phyloP scores from a whole-genome alignment of 2,797 vertebrate species.

The Phalanger gymnotis region DNA sequence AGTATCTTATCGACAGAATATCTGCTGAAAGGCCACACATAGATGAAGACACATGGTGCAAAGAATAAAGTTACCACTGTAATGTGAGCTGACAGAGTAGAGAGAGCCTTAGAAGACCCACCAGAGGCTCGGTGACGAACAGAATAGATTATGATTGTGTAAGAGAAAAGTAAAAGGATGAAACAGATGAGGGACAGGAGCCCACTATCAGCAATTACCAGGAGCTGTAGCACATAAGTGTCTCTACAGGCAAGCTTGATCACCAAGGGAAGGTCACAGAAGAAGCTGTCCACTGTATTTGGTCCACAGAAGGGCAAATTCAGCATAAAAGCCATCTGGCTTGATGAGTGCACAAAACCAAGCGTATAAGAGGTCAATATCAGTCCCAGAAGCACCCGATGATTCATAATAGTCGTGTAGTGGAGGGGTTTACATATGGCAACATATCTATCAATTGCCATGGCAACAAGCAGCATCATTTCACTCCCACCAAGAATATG shows the following conservation, averaged over 20 bases:
- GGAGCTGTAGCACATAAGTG: conserved; percentile 37
- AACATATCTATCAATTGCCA: conserved; percentile 66
- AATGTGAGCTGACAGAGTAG: conserved; percentile 62
- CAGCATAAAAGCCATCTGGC: conserved; percentile 62
- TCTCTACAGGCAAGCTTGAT: conserved; percentile 62
- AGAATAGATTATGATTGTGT: conserved; percentile 25
- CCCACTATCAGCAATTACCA: conserved; percentile 61
- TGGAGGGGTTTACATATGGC: conserved; percentile 66
- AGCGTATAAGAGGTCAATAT: conserved; percentile 28
- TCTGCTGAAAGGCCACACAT: conserved; percentile 37
- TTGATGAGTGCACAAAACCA: conserved; percentile 43
- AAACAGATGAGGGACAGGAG: conserved; percentile 59
- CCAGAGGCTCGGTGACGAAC: neutral
- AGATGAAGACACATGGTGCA: conserved; percentile 57
- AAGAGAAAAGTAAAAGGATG: conserved; percentile 56
- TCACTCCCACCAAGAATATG: conserved; percentile 54
- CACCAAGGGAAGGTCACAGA: conserved; percentile 63
- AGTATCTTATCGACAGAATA: conserved; percentile 61
- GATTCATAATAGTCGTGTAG: conserved; percentile 57
- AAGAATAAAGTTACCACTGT: conserved; percentile 56
- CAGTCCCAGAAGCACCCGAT: conserved; percentile 24
- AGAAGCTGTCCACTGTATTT: conserved; percentile 65
- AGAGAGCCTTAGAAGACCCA: conserved; percentile 33
- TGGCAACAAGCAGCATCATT: conserved; percentile 56
- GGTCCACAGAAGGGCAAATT: conserved; percentile 54